Conservation (phyloP, 2,797 vertebrate species). For the Mormyrus proboscirostris region DNA sequence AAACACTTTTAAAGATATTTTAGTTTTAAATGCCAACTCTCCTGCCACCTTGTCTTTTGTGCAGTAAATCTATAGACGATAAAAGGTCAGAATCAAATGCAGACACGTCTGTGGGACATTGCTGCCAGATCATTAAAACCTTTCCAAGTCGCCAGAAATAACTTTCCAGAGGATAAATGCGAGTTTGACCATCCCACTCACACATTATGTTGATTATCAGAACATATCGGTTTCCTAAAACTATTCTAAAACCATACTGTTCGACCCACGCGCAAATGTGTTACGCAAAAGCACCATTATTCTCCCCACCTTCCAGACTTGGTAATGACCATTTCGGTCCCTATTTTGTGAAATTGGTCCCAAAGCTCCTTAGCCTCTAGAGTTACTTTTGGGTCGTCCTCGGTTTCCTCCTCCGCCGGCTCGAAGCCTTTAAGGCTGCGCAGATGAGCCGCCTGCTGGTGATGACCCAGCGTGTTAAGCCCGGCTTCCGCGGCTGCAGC, state of each 20-base stretch:
- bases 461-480: constrained; percentile 70
- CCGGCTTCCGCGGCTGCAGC: constrained; percentile 69
- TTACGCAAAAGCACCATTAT: not conserved
- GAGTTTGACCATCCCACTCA: not conserved
- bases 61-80: not conserved
- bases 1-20: not conserved
- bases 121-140: not conserved
- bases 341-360: constrained; percentile 92
- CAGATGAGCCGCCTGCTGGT: constrained; percentile 61
- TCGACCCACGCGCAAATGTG: not conserved
- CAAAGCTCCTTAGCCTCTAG: constrained; percentile 87
- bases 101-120: not conserved
- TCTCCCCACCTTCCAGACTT: constrained; percentile 88
- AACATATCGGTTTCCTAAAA: not conserved
- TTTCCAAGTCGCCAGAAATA: not conserved
- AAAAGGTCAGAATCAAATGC: not conserved
- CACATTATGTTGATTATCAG: not conserved
- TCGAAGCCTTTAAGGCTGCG: constrained; percentile 71
- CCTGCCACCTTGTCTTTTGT: not conserved
- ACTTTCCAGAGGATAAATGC: not conserved
- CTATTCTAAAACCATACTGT: not conserved
- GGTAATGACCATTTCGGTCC: constrained; percentile 98
- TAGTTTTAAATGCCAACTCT: not conserved
- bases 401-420: constrained; percentile 69
- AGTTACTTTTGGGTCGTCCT: constrained; percentile 89